Percentiles rank a stretch among this genome's conserved stretches.
Conservation (phyloP, 2,113 vertebrate genomes). For the Takifugu bimaculatus region DNA sequence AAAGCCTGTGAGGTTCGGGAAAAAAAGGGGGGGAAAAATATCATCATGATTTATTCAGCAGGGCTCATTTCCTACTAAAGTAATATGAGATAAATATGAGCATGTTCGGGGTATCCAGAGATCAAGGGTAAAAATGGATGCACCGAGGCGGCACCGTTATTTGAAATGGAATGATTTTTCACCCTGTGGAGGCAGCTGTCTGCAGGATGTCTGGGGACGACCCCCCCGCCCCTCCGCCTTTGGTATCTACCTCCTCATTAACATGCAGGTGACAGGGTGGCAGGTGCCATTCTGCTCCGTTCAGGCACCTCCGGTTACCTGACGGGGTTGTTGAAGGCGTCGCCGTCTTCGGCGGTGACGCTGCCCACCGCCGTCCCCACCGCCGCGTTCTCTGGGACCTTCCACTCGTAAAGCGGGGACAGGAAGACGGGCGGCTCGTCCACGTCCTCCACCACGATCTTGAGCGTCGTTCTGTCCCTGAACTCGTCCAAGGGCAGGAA, state of each 20-base stretch:
- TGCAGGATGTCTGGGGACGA: conserved; percentile 24
- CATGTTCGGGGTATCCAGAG: conserved; percentile 64
- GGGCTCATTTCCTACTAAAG: conserved; percentile 73
- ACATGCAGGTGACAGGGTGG: conserved; percentile 32
- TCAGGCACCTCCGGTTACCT: conserved; percentile 54
- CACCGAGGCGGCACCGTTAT: conserved; percentile 55
- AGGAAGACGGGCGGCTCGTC: conserved; percentile 90
- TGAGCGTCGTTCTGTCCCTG: conserved; percentile 80
- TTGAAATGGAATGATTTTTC: conserved; percentile 73
- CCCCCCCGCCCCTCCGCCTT: conserved; percentile 25
- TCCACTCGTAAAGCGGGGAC: conserved; percentile 75
- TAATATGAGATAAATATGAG: conserved; percentile 76
- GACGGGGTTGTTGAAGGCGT: conserved; percentile 74
- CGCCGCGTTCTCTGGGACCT: conserved; percentile 74
- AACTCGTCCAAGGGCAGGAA: conserved; percentile 71
- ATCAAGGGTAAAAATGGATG: conserved; percentile 73
- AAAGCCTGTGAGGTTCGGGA: conserved; percentile 65
- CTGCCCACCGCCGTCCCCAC: conserved; percentile 75
- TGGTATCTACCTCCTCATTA: conserved; percentile 44
- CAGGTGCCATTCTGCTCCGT: conserved; percentile 45
- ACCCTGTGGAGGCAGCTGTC: conserved; percentile 54
- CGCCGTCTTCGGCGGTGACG: conserved; percentile 83
- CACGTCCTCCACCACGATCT: conserved; percentile 82
- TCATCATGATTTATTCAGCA: conserved; percentile 73
- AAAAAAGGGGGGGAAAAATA: conserved; percentile 32